Evolutionary conservation across 2,797 vertebrate species (phyloP).

Genomic region (Helarctos malayanus): DNA sequence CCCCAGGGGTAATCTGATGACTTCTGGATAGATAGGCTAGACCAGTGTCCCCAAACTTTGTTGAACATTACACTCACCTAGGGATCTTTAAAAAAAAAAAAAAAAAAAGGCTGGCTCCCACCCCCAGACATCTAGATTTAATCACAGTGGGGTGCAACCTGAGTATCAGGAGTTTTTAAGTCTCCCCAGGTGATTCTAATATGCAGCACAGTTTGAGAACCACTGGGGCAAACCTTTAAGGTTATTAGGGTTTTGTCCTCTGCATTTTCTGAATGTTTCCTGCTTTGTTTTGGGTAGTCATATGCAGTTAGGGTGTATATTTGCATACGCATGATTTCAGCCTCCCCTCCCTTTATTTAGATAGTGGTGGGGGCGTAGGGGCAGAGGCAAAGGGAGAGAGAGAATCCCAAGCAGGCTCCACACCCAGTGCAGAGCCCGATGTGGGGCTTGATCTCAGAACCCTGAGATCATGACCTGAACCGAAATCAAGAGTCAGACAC

Average conservation of each 20-base stretch:
- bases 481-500: background rate
- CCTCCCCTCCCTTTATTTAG: background rate
- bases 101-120: background rate
- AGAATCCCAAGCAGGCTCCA: background rate
- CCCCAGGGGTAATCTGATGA: background rate
- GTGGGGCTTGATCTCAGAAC: background rate
- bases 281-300: conserved; percentile 1
- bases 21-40: background rate
- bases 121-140: background rate
- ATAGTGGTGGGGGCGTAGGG: background rate
- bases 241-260: background rate
- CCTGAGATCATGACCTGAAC: background rate
- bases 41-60: background rate
- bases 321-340: background rate
- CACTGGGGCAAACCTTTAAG: background rate
- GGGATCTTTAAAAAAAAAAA: background rate
- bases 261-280: background rate
- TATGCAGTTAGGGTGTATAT: background rate
- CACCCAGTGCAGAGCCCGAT: background rate
- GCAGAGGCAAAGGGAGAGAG: background rate
- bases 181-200: background rate
- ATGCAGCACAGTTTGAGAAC: background rate
- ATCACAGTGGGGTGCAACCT: background rate
- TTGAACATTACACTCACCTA: background rate
- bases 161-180: background rate